These are phyloP conservation scores for Lepidochrysops patricia DNA, from an alignment of 2,888 invertebrate species.

Conservation along the genomic window DNA sequence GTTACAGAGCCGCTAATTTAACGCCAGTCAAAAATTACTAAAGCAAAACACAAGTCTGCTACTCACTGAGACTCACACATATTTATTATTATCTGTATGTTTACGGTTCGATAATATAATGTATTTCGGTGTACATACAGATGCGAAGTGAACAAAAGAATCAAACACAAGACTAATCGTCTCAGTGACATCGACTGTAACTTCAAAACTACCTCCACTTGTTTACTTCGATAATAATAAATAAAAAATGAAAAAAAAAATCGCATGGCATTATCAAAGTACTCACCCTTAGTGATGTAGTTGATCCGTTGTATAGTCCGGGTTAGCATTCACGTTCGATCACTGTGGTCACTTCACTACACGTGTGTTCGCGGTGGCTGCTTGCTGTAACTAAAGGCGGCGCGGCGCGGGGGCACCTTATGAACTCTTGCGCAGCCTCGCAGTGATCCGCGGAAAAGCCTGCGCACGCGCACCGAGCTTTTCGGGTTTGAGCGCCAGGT, in stretches of 20 bases:
- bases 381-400: constrained; percentile 66
- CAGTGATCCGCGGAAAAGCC: constrained; percentile 25
- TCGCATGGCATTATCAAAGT: constrained; percentile 28
- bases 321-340: constrained; percentile 66
- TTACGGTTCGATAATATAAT: constrained; percentile 31
- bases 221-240: background rate
- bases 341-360: constrained; percentile 24
- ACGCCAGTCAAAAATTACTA: background rate
- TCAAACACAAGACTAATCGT: constrained; percentile 60
- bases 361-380: constrained; percentile 60
- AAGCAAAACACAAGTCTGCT: background rate
- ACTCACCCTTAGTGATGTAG: constrained; percentile 54
- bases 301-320: constrained; percentile 63
- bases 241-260: constrained; percentile 42
- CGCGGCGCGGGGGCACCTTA: constrained; percentile 67
- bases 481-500: background rate
- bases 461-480: background rate
- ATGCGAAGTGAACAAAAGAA: constrained; percentile 60
- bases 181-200: constrained; percentile 40
- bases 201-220: background rate
- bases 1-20: background rate
- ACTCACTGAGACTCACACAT: no score
- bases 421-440: constrained; percentile 49
- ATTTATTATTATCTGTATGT: constrained; percentile 21
- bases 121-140: constrained; percentile 50